A percentile compares a stretch with the other conserved stretches of the same genome.
Conservation (phyloP, 2,888 invertebrate genomes). For the Notodonta ziczac region DNA sequence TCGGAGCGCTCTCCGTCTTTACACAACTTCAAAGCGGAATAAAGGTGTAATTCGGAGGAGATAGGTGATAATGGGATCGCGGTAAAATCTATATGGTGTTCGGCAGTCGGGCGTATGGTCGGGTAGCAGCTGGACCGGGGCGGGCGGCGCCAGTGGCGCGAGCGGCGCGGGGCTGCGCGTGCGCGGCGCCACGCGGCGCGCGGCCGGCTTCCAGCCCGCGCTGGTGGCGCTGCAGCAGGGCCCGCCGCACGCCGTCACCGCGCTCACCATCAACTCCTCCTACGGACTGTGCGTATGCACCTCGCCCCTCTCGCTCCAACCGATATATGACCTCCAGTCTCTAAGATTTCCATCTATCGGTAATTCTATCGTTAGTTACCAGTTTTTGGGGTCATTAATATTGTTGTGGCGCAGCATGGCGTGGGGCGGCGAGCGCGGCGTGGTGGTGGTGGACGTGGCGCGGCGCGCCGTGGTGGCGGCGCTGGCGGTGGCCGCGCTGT, state of each 20-base stretch:
- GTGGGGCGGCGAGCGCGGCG: slow-evolving; percentile 98
- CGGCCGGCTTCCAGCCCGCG: slow-evolving; percentile 98
- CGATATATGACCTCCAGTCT: no score
- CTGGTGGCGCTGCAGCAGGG: slow-evolving; percentile 96
- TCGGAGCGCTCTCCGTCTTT: no score
- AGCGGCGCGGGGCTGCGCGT: slow-evolving; percentile 57
- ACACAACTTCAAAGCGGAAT: no score
- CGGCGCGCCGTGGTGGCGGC: slow-evolving; percentile 95
- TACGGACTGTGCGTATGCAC: slow-evolving; percentile 95
- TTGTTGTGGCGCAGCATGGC: slow-evolving; percentile 89
- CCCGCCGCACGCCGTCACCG: slow-evolving; percentile 93
- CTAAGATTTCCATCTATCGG: no score
- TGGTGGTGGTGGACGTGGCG: slow-evolving; percentile 97
- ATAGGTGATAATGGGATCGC: no score
- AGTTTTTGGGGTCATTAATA: neutral
- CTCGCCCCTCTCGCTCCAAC: no score
- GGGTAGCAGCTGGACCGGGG: slow-evolving; percentile 15
- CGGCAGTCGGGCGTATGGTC: slow-evolving; percentile 55
- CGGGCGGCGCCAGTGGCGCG: slow-evolving; percentile 11
- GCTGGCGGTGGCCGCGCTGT: slow-evolving; percentile 95
- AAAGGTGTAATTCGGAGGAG: no score
- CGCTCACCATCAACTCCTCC: slow-evolving; percentile 97
- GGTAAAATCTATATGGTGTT: neutral
- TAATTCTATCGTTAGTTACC: no score
- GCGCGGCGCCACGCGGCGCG: slow-evolving; percentile 87